Conservation (phyloP, 1,140 invertebrate species). For the Rhopalosiphum maidis region DNA sequence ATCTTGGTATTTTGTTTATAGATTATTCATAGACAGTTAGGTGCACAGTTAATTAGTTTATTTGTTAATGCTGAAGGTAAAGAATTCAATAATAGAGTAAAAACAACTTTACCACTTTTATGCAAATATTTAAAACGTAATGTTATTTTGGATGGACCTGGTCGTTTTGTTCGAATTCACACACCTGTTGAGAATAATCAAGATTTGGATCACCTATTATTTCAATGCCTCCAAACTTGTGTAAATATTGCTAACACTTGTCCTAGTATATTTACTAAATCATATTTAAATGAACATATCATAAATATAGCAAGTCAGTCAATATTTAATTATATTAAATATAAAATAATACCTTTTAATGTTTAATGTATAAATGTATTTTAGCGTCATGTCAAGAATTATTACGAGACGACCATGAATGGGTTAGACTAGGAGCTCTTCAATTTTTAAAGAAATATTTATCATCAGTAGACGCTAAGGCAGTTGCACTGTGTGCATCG, state of each 20-base stretch:
- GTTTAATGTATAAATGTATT: conserved; percentile 58
- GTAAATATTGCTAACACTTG: conserved; percentile 70
- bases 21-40: conserved; percentile 63
- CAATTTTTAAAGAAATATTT: conserved; percentile 79
- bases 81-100: conserved; percentile 71
- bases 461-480: conserved; percentile 68
- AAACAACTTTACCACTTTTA: conserved; percentile 68
- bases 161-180: conserved; percentile 64
- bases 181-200: conserved; percentile 59
- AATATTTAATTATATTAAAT: conserved; percentile 21
- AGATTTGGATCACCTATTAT: conserved; percentile 74
- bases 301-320: conserved; percentile 66
- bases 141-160: conserved; percentile 59
- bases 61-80: conserved; percentile 77
- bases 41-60: conserved; percentile 70
- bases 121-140: conserved; percentile 63
- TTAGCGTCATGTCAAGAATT: conserved; percentile 66
- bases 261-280: conserved; percentile 65
- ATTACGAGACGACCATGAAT: conserved; percentile 71
- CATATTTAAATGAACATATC: conserved; percentile 64
- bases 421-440: conserved; percentile 77
- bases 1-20: background rate
- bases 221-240: conserved; percentile 72
- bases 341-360: background rate
- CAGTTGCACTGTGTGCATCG: conserved; percentile 64